Evolutionary conservation across 1,140 invertebrate species (phyloP).

Genomic region (Drosophila yakuba): DNA sequence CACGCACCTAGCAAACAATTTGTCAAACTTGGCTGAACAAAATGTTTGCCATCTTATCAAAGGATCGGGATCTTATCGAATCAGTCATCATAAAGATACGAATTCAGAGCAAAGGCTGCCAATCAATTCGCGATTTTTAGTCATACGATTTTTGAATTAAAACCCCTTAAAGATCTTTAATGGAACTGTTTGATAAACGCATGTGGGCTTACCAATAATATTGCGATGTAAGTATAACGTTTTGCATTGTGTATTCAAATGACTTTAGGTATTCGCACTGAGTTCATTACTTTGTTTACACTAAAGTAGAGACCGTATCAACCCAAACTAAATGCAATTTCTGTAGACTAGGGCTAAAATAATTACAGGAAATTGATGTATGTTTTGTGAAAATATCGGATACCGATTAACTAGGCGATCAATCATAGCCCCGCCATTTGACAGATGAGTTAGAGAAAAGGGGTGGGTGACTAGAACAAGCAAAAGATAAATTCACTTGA

Average conservation of each 20-base stretch:
- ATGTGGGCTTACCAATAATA: conserved; percentile 64
- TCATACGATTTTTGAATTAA: no score
- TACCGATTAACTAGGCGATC: conserved; percentile 42
- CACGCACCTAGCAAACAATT: not conserved
- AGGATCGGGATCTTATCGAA: not conserved
- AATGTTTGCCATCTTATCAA: conserved; percentile 36
- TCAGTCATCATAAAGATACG: conserved; percentile 24
- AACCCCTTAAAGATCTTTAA: no score
- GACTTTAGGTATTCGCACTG: not conserved
- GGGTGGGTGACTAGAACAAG: conserved; percentile 35
- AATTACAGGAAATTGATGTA: conserved; percentile 47
- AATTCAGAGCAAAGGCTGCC: not conserved
- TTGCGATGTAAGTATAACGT: conserved; percentile 61
- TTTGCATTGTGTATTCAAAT: conserved; percentile 49
- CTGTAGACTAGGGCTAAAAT: conserved; percentile 4
- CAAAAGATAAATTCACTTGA: conserved; percentile 59
- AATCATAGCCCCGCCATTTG: conserved; percentile 57
- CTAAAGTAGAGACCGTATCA: not conserved
- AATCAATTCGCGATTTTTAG: no score
- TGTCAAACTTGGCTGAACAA: conserved; percentile 20
- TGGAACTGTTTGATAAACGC: no score
- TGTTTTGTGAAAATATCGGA: conserved; percentile 27
- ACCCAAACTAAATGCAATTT: conserved; percentile 38
- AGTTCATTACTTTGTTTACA: conserved; percentile 14
- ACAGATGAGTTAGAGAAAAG: conserved; percentile 42